Evolutionary conservation across 2,113 vertebrate species (phyloP).

Genomic region (Shinisaurus crocodilurus): DNA sequence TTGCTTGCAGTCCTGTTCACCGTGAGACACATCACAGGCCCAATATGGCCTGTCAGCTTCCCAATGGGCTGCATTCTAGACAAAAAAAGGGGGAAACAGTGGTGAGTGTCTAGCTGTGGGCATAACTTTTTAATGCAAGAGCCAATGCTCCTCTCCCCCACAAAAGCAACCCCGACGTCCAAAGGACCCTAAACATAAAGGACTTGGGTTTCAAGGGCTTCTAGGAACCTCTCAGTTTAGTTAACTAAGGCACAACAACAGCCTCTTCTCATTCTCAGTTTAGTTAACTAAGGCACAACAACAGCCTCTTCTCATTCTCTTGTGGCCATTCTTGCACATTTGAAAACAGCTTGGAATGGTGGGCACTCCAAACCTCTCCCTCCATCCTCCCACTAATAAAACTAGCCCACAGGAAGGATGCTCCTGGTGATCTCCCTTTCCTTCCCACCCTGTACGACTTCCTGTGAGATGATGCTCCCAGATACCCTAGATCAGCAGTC

Average conservation of each 20-base stretch:
- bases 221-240: neutral
- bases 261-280: neutral
- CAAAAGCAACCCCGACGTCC: neutral
- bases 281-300: neutral
- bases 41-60: constrained; percentile 94
- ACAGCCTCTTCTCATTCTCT: neutral
- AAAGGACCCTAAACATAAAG: neutral
- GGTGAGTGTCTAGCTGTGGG: neutral
- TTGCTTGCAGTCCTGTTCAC: constrained; percentile 88
- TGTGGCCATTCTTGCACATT: neutral
- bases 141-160: neutral
- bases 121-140: neutral
- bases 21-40: constrained; percentile 95
- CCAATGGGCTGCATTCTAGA: constrained; percentile 89
- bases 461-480: neutral
- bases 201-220: neutral
- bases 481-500: neutral
- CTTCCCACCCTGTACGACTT: neutral
- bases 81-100: rapidly evolving
- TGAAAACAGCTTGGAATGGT: neutral
- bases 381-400: neutral
- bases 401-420: neutral
- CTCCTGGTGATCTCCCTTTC: neutral
- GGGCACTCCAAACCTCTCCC: neutral
- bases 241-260: neutral